phyloP scores from a whole-genome alignment of 2,113 vertebrate species.

The Trinectes maculatus region DNA sequence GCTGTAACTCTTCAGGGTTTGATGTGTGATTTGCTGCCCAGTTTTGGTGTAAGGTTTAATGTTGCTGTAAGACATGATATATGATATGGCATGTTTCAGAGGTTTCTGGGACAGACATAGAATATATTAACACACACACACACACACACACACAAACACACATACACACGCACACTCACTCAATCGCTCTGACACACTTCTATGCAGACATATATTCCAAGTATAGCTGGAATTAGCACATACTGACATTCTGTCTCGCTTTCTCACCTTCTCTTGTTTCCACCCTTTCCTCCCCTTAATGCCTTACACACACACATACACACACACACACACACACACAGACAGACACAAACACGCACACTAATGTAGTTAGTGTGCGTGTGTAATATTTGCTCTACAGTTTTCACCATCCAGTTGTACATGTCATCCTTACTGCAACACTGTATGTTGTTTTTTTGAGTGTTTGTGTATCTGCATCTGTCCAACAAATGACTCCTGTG shows the following conservation, averaged over 20 bases:
- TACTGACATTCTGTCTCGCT: conserved; percentile 36
- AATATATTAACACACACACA: conserved; percentile 46
- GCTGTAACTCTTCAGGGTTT: conserved; percentile 55
- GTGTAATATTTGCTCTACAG: conserved; percentile 26
- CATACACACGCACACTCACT: conserved; percentile 16
- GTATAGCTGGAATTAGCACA: conserved; percentile 45
- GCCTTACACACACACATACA: not conserved
- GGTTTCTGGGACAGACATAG: conserved; percentile 43
- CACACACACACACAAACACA: conserved; percentile 32
- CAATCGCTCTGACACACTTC: conserved; percentile 34
- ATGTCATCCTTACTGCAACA: conserved; percentile 32
- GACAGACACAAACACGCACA: conserved; percentile 1
- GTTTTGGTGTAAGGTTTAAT: conserved; percentile 66
- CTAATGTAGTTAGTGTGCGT: no score
- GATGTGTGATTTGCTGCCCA: conserved; percentile 69
- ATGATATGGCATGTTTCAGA: conserved; percentile 58
- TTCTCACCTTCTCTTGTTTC: conserved; percentile 39
- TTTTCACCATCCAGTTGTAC: conserved; percentile 40
- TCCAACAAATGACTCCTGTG: not conserved
- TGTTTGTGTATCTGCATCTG: no score
- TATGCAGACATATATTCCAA: conserved; percentile 38
- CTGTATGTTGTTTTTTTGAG: no score
- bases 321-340: conserved; percentile 16
- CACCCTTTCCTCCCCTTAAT: conserved; percentile 20
- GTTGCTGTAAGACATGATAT: conserved; percentile 68